phyloP scores from a whole-genome alignment of 2,888 invertebrate genomes.

The Galerucella nymphaeae region DNA sequence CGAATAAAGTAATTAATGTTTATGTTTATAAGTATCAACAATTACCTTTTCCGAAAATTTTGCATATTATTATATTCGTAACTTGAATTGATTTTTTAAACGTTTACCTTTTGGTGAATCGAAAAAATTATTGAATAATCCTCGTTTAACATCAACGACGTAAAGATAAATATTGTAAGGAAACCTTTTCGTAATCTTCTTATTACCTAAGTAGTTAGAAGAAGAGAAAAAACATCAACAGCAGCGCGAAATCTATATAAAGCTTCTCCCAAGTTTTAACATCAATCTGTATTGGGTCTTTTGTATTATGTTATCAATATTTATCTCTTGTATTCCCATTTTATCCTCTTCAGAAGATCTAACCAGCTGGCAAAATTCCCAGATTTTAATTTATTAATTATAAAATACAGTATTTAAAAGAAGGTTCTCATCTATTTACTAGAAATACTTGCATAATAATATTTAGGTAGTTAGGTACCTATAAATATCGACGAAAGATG shows the following conservation, averaged over 20 bases:
- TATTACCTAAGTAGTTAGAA: conserved; percentile 51
- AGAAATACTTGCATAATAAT: too few species aligned
- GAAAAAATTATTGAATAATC: not conserved
- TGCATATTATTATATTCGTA: too few species aligned
- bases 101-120: not conserved
- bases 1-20: too few species aligned
- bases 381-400: conserved; percentile 57
- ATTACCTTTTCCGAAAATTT: too few species aligned
- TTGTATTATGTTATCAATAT: conserved; percentile 55
- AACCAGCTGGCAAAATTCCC: conserved; percentile 55
- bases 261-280: conserved; percentile 40
- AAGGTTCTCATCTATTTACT: too few species aligned
- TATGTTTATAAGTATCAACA: too few species aligned
- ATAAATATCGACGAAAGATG: conserved; percentile 14
- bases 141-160: conserved; percentile 25
- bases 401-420: conserved; percentile 49
- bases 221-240: conserved; percentile 48
- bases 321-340: conserved; percentile 48
- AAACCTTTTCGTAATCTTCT: conserved; percentile 47
- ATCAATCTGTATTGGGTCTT: conserved; percentile 48
- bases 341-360: conserved; percentile 21
- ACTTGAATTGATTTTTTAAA: not conserved
- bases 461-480: not conserved
- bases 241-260: conserved; percentile 49
- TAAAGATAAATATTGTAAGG: conserved; percentile 31